Percentiles rank a stretch among this genome's conserved stretches.
These are phyloP conservation scores for Temnothorax rugatulus DNA, from an alignment of 2,888 invertebrate genomes.

Conservation along the genomic window DNA sequence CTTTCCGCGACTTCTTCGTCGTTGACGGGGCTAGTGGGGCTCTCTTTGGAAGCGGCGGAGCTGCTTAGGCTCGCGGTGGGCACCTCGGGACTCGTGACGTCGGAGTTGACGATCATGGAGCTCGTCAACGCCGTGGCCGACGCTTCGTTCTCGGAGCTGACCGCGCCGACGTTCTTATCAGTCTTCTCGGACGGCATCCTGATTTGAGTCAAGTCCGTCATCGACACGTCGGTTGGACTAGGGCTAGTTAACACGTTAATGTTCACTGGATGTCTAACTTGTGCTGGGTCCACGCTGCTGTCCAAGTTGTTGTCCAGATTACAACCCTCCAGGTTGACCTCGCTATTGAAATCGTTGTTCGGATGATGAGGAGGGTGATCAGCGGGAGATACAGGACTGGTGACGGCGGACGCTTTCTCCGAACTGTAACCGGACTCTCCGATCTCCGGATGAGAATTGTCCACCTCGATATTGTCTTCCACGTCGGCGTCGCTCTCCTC, in stretches of 20 bases:
- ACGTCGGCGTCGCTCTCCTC: slow-evolving; percentile 93
- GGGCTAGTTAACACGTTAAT: slow-evolving; percentile 50
- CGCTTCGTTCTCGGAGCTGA: slow-evolving; percentile 69
- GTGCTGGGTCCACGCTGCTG: slow-evolving; percentile 25
- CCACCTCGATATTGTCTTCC: slow-evolving; percentile 91
- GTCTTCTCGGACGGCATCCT: slow-evolving; percentile 62
- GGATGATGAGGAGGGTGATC: slow-evolving; percentile 62
- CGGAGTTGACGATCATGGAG: slow-evolving; percentile 75
- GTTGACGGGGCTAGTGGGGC: slow-evolving; percentile 87
- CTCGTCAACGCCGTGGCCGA: slow-evolving; percentile 64
- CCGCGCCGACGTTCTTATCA: slow-evolving; percentile 59
- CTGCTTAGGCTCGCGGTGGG: slow-evolving; percentile 79
- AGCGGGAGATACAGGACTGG: slow-evolving; percentile 87
- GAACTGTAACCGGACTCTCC: slow-evolving; percentile 91
- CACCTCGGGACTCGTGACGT: slow-evolving; percentile 78
- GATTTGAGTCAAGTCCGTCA: slow-evolving; percentile 70
- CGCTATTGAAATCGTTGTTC: slow-evolving; percentile 21
- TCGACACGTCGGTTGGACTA: slow-evolving; percentile 72
- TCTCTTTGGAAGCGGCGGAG: slow-evolving; percentile 87
- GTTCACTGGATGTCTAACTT: slow-evolving; percentile 39
- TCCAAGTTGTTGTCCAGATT: slow-evolving; percentile 39
- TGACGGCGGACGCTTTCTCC: slow-evolving; percentile 87
- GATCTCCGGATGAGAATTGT: slow-evolving; percentile 86
- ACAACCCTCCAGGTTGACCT: slow-evolving; percentile 2
- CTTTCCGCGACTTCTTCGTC: slow-evolving; percentile 76